phyloP scores from a whole-genome alignment of 2,113 vertebrate genomes.

The Lepus americanus region DNA sequence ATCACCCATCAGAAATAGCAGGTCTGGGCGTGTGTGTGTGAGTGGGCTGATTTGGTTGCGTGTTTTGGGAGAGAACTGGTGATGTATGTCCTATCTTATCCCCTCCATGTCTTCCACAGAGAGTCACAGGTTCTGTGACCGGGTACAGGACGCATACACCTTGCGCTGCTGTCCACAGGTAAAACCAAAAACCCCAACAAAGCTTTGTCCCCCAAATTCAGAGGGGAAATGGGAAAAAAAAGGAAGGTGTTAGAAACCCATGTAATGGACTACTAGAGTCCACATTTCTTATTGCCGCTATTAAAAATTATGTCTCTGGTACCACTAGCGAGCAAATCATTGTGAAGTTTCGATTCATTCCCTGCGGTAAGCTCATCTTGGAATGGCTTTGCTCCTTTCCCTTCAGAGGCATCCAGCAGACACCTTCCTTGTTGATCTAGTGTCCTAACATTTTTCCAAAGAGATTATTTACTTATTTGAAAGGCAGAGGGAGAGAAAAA shows the following conservation, averaged over 20 bases:
- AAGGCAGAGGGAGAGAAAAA: too few relatives aligned
- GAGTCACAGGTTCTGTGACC: slow-evolving; percentile 97
- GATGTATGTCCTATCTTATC: background rate
- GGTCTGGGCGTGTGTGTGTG: slow-evolving; percentile 86
- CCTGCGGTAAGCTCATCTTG: background rate
- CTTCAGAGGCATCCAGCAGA: background rate
- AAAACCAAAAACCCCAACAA: slow-evolving; percentile 55
- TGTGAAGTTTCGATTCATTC: background rate
- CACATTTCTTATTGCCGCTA: background rate
- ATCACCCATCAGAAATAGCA: slow-evolving; percentile 98
- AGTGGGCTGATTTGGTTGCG: background rate
- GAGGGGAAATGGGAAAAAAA: background rate
- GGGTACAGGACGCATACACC: slow-evolving; percentile 98
- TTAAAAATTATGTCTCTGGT: background rate
- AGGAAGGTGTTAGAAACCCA: background rate
- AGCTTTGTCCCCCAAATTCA: background rate
- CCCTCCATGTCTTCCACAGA: slow-evolving; percentile 87
- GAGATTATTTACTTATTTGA: too few relatives aligned
- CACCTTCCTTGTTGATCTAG: background rate
- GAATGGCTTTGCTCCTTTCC: background rate
- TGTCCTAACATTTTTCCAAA: too few relatives aligned
- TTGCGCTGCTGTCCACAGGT: slow-evolving; percentile 99
- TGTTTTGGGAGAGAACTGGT: background rate
- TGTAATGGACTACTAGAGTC: background rate
- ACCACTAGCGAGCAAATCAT: background rate